phyloP scores from a whole-genome alignment of 37 sponge, comb jelly and placozoan genomes.

The Hexactinellida sp. region DNA sequence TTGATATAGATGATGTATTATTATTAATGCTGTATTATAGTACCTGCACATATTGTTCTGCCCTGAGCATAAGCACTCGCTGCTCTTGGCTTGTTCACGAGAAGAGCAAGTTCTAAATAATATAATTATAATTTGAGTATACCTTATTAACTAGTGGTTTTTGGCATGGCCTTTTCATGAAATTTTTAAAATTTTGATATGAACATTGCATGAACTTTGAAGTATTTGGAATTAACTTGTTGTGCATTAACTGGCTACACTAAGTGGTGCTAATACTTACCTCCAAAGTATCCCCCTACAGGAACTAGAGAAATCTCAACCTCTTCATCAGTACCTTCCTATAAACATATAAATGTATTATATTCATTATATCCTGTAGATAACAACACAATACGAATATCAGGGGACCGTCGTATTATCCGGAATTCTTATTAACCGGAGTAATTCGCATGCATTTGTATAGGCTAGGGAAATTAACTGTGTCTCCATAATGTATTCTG shows the following conservation, averaged over 20 bases:
- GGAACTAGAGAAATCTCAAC: conserved; percentile 45
- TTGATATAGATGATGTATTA: not conserved
- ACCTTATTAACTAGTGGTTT: no score
- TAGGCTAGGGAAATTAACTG: no score
- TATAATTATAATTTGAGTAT: not conserved
- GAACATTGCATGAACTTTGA: no score
- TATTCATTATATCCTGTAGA: not conserved
- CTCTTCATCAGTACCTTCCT: conserved; percentile 38
- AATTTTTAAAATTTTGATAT: no score
- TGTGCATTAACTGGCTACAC: no score
- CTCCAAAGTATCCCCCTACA: conserved; percentile 89
- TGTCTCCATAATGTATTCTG: no score
- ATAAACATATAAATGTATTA: conserved; percentile 3
- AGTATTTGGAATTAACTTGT: no score
- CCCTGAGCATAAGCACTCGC: conserved; percentile 71
- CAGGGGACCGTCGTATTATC: no score
- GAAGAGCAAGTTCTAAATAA: conserved; percentile 79
- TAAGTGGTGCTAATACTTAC: conserved; percentile 31
- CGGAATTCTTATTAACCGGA: no score
- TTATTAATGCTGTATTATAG: not conserved
- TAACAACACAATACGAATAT: not conserved
- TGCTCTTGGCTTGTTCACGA: conserved; percentile 76
- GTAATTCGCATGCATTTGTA: no score
- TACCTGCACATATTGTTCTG: conserved; percentile 70
- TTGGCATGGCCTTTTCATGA: no score